These are phyloP conservation scores for Cossypha niveicapilla DNA, from an alignment of 2,797 vertebrate genomes.

Conservation along the genomic window DNA sequence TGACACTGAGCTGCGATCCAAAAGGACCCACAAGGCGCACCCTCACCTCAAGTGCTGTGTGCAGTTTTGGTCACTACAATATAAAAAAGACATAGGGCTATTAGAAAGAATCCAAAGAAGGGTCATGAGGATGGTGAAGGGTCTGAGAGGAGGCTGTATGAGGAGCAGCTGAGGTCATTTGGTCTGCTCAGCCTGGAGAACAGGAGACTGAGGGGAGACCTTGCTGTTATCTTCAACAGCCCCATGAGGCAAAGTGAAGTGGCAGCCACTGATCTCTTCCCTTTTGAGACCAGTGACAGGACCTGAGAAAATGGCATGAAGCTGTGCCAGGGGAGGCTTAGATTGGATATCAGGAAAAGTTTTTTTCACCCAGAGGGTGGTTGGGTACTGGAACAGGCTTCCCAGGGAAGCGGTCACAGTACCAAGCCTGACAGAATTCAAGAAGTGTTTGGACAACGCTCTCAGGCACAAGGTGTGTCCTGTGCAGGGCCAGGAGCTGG, in stretches of 20 bases:
- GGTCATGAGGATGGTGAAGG: neutral
- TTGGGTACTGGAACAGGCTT: neutral
- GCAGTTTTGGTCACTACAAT: neutral
- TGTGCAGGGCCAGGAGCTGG: neutral
- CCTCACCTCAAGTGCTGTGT: neutral
- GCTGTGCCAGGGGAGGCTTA: neutral
- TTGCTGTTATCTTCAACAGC: neutral
- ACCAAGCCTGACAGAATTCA: neutral
- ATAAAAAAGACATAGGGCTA: neutral
- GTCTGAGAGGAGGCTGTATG: neutral
- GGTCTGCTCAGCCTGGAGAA: neutral
- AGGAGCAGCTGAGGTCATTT: neutral
- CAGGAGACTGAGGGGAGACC: neutral
- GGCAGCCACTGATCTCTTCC: neutral
- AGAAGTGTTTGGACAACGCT: accelerated
- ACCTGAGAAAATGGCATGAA: accelerated
- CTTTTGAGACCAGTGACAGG: neutral
- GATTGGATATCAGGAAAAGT: neutral
- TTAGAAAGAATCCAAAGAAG: neutral
- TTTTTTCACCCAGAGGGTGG: neutral
- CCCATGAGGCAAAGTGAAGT: neutral
- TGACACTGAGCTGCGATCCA: accelerated
- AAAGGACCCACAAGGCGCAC: neutral
- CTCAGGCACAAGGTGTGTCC: neutral
- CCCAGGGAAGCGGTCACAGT: neutral